phyloP scores from a whole-genome alignment of 2,797 vertebrate species.

The Labroides dimidiatus region DNA sequence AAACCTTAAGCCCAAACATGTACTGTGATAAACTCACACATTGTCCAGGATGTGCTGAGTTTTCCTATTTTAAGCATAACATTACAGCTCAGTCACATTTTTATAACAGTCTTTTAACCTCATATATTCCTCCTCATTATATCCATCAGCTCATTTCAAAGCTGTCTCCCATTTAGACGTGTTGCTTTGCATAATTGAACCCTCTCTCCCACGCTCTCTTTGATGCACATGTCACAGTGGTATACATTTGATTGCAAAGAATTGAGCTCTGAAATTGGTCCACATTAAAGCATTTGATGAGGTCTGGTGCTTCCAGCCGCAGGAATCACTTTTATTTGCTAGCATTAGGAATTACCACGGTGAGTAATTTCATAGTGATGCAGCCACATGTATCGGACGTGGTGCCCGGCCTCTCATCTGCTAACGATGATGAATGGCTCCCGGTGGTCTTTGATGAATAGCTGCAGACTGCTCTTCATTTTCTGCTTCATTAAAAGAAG shows the following conservation, averaged over 20 bases:
- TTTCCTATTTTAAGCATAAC: neutral
- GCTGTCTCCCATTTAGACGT: neutral
- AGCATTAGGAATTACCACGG: slow-evolving; percentile 23
- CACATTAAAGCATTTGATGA: slow-evolving; percentile 44
- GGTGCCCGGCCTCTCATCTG: slow-evolving; percentile 34
- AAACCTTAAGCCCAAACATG: too few species aligned
- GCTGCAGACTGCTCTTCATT: slow-evolving; percentile 69
- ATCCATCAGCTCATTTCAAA: neutral
- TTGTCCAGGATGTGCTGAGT: neutral
- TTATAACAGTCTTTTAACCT: neutral
- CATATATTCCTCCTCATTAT: neutral
- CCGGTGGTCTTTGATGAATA: slow-evolving; percentile 60
- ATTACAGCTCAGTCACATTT: neutral
- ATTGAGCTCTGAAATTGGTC: slow-evolving; percentile 13
- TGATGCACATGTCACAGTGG: slow-evolving; percentile 17
- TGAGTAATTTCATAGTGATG: slow-evolving; percentile 55
- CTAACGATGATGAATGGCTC: slow-evolving; percentile 71
- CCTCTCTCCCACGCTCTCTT: neutral
- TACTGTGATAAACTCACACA: too few species aligned
- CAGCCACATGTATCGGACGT: slow-evolving; percentile 58
- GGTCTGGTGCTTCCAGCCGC: slow-evolving; percentile 28
- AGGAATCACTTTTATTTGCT: slow-evolving; percentile 36
- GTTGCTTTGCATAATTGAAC: slow-evolving; percentile 1
- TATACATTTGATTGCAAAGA: slow-evolving; percentile 11
- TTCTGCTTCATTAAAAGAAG: slow-evolving; percentile 76